phyloP scores from a whole-genome alignment of 2,797 vertebrate genomes.

The Sciurus carolinensis region DNA sequence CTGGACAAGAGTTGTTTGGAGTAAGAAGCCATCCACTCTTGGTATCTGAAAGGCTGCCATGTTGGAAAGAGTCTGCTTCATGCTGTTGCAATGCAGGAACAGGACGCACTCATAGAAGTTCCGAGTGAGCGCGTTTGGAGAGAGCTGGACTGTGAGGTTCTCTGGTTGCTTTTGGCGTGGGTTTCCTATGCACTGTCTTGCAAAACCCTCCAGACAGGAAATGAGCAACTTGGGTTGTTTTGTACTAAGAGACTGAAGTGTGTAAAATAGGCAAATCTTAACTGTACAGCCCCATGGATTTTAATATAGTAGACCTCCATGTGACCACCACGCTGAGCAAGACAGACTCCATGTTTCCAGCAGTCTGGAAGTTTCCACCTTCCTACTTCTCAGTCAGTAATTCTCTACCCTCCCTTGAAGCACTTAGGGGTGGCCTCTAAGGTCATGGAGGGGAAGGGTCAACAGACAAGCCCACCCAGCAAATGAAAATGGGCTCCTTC shows the following conservation, averaged over 20 bases:
- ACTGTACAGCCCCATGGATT: not conserved
- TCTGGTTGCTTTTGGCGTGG: not conserved
- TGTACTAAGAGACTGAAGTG: not conserved
- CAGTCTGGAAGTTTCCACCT: not conserved
- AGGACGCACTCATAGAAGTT: not conserved
- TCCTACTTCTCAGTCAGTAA: not conserved
- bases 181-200: not conserved
- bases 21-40: accelerated
- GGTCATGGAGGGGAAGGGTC: not conserved
- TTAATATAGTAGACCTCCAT: not conserved
- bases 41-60: not conserved
- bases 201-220: not conserved
- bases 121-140: not conserved
- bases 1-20: not conserved
- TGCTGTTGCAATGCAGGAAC: accelerated
- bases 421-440: not conserved
- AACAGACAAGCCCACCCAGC: not conserved
- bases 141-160: not conserved
- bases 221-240: not conserved
- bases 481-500: not conserved
- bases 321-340: not conserved
- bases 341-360: not conserved
- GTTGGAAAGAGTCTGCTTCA: too few species aligned
- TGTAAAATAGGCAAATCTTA: not conserved
- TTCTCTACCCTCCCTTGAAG: not conserved